Evolutionary conservation across 2,797 vertebrate genomes (phyloP), one percentile per base, ranked within the genome.

Genomic region (Xiphophorus birchmanni): DNA sequence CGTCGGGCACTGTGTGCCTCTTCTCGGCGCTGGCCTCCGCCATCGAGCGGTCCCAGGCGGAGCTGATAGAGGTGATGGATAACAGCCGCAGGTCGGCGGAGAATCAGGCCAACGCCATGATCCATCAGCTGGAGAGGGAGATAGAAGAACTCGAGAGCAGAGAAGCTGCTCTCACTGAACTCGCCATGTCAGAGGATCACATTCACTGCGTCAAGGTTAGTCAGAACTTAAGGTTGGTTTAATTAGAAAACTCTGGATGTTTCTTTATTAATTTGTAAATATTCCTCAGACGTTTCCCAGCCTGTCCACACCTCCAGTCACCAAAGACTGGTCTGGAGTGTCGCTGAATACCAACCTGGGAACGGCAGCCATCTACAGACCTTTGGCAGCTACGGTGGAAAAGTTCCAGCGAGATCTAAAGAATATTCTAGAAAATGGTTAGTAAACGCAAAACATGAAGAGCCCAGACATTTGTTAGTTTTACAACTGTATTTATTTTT

Each of bases 41-140:
- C 74, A 75, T 96, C 1, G 89, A 96, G 83, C 89, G 80, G 60
- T 91, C 90, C 2, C 94, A 95, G 87, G 90, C 90, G 0, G 84
- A 95, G 67, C 85, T 95, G 65, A 76, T 95, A 50, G 93, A 96
- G 74, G 87, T 86, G 74, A 89, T 94, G 80, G 94, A 96, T 78
- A 90, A 80, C 37, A 94, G 88, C 60, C 82, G 76, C 5, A 54
- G 76, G 65, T 90, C 90, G 0, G 91, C 91, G 0, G 86, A 90
- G 73, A 89, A 83, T 5, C 93, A 95, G 81, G 95, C 93, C 4
- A 88, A 93, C 37, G 52, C 86, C 56, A 80, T 92, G 71, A 87
- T 95, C 1, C 84, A 84, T 2, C 93, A 95, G 77, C 87, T 96
- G 85, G 93, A 96, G 87, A 79, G 86, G 82, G 95, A 96, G 84